Conservation (phyloP, 1,140 invertebrate species). For the Pogonus chalceus region DNA sequence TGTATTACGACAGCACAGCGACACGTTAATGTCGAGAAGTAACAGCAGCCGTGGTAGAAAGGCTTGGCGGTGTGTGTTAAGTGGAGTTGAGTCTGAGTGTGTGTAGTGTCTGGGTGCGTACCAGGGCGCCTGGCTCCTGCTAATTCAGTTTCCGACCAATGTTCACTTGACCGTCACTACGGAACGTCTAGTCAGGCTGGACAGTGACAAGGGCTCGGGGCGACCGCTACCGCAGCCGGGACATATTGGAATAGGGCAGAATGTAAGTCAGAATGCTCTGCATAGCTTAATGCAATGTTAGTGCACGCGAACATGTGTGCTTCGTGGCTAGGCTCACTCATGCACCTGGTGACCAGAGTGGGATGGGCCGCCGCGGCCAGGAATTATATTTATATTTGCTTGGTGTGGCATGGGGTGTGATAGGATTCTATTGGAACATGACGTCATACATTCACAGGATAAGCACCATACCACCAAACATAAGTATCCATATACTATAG, state of each 20-base stretch:
- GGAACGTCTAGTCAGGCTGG: constrained; percentile 24
- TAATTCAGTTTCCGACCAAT: constrained; percentile 23
- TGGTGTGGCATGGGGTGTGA: no score
- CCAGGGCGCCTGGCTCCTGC: constrained; percentile 21
- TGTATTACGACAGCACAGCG: background rate
- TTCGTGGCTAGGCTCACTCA: no score
- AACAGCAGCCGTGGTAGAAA: background rate
- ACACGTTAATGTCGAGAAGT: background rate
- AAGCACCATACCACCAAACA: no score
- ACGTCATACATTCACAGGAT: no score
- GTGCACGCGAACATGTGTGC: background rate
- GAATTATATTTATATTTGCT: no score
- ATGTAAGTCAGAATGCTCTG: constrained; percentile 16
- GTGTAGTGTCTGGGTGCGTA: constrained; percentile 27
- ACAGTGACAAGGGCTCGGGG: constrained; percentile 23
- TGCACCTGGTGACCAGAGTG: no score
- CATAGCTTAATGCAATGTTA: background rate
- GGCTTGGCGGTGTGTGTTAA: constrained; percentile 5
- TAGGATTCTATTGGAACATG: no score
- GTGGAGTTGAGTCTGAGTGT: constrained; percentile 22
- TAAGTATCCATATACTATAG: no score
- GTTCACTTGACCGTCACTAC: constrained; percentile 27
- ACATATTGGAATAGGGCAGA: constrained; percentile 25
- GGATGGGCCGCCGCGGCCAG: no score
- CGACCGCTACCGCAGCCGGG: constrained; percentile 25